Evolutionary conservation across 2,888 invertebrate species (phyloP), one percentile per base, ranked within the genome.

Genomic region (Matsumyia berberina): DNA sequence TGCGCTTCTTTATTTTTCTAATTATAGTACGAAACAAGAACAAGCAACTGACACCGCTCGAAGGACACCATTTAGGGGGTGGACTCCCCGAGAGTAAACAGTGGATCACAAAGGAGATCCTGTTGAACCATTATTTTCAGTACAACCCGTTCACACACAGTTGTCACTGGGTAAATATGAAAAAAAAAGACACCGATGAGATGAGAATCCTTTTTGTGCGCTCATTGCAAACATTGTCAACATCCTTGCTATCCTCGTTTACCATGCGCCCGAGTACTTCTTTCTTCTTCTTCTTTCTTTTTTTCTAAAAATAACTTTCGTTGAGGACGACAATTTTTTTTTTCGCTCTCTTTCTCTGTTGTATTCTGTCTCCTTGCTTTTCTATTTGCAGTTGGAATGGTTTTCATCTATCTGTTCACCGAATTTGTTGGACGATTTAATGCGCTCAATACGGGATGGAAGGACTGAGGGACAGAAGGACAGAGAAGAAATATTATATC

Each of bases 221-320:
- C 82, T 80, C 57, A 69, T 67, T 80, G 77, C 79, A 64, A 85
- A 80, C 70, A 76, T 74, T 80, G 85, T 76, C 66, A 70, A 80
- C 76, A 70, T 79, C 64, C 57, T 79, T 74, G 72, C 77, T 35
- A 69, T 51, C 57, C 69, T 74, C 70, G 74, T 74, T 70, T 64
- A 76, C 57, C 64, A 74, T 69, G 35, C 55, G 73, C 67, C 74
- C 24, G 64, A 60, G 69, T 39, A 53, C 64, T 9, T 49, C 29
- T 31, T 60, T 35, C 15, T 44, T 51, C 17, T 35, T n/a, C 15
- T 67, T 60, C 9, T 31, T 51, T 46, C 12, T 9, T 46, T 49
- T 35, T 44, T 62, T 51, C 64, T 76, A 73, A 51, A 79, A 85
- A 85, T 74, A 85, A 42, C 69, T 46, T 67, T 69, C 31, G 49